phyloP scores from a whole-genome alignment of 2,797 vertebrate species.

The Lithobates pipiens region DNA sequence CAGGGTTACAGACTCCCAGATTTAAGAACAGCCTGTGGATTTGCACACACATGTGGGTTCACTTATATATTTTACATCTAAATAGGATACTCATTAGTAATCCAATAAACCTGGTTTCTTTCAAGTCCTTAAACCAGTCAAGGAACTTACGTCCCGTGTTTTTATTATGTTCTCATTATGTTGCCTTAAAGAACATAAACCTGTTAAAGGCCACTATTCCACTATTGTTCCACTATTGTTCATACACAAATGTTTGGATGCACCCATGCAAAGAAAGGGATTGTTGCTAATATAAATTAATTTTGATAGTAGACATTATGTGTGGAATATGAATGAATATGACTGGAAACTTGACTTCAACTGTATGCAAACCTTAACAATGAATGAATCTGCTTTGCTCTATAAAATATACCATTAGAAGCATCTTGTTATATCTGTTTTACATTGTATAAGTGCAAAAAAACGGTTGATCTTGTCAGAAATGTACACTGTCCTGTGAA shows the following conservation, averaged over 20 bases:
- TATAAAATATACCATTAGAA: not conserved
- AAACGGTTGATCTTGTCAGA: too few species aligned
- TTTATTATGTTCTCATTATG: conserved; percentile 44
- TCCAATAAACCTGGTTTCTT: conserved; percentile 55
- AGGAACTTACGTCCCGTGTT: conserved; percentile 23
- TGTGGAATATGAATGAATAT: not conserved
- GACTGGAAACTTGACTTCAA: not conserved
- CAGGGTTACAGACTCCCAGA: conserved; percentile 46
- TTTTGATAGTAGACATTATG: not conserved
- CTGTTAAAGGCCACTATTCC: conserved; percentile 12
- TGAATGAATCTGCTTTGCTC: not conserved
- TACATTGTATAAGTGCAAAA: not conserved
- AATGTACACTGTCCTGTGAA: too few species aligned
- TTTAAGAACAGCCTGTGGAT: conserved; percentile 31
- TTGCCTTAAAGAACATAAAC: conserved; percentile 6
- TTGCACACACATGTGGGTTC: conserved; percentile 42
- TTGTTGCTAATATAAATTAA: not conserved
- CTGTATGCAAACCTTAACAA: not conserved
- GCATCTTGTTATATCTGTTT: too few species aligned
- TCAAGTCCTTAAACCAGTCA: conserved; percentile 25
- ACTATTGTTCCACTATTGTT: not conserved
- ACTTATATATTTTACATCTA: conserved; percentile 50
- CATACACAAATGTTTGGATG: not conserved
- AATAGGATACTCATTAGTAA: conserved; percentile 54
- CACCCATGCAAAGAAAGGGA: not conserved